Base-by-base conservation (phyloP, 1,140 invertebrate species). In the Dendrolimus punctatus region DNA sequence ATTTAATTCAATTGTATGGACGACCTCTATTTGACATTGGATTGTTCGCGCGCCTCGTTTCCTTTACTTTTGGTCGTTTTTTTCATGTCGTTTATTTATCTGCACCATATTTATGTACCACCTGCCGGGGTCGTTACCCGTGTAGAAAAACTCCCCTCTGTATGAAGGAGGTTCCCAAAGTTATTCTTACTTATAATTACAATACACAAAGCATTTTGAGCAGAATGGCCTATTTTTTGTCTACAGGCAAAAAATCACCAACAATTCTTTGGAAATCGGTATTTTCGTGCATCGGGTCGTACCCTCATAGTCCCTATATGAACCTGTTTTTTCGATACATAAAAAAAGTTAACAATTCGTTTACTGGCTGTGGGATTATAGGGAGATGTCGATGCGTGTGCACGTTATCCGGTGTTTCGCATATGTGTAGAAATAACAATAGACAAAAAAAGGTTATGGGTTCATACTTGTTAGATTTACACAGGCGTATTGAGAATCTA, bases 181-280 rank as follows among this genome's bases (percentile, higher is more conserved):
- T 84, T 83, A 84, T 84, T 84, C 74, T 78, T 76, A 71, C 73
- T 81, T 79, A 83, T 84, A 81, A 85, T 84, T 85, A 81, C 66
- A 73, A 55, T 58, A 72, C 69, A 77, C 73, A 79, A 84, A 81
- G 75, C 68, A 60, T 74, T 82, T 73, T 64, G 72, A 62, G 62
- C 62, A 69, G 66, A 76, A 74, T 72, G 65, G 66, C 62, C 65
- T 53, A 48, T 58, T 79, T 80, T 83, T 84, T 78, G 62, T 64
- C 40, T 45, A 57, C 55, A 38, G 46, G 60, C 68, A 84, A 83
- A 85, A 85, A 82, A 66, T 66, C 65, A 67, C 66, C 73, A 70
- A 62, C 63, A 73, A 71, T 80, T 77, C 68, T 67, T 74, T 63
- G 54, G 68, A 73, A 76, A 78, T 64, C 66, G 63, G 63, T 68